Evolutionary conservation across 2,797 vertebrate genomes (phyloP).

Genomic region (Malurus splendens): DNA sequence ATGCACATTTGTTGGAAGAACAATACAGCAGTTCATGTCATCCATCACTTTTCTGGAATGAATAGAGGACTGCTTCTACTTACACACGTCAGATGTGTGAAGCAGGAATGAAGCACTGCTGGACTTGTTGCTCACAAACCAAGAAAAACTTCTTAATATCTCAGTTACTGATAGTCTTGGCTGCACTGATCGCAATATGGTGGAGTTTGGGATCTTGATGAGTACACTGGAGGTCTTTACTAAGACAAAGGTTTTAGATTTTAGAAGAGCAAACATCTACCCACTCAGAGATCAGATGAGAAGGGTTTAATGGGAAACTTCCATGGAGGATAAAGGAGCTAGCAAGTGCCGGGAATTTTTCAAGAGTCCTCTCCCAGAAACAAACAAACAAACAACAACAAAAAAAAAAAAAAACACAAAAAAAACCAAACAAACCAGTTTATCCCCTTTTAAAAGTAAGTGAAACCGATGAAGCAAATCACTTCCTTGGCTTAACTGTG

Average conservation of each 20-base stretch:
- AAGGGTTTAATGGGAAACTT: rapidly evolving
- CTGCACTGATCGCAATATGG: not conserved
- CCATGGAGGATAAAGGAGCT: not conserved
- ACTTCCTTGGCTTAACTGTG: not conserved
- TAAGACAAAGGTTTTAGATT: not conserved
- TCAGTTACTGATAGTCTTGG: not conserved
- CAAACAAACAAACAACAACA: not conserved
- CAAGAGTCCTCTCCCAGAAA: not conserved
- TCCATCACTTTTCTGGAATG: not conserved
- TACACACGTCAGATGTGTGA: not conserved
- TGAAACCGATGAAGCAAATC: not conserved
- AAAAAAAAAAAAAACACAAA: too few relatives aligned
- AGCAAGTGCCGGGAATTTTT: not conserved
- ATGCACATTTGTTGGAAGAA: not conserved
- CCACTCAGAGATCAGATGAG: not conserved
- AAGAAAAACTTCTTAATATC: too few relatives aligned
- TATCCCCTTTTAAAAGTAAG: not conserved
- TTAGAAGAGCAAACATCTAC: not conserved
- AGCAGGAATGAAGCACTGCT: not conserved
- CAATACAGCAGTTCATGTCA: not conserved
- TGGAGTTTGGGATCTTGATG: not conserved
- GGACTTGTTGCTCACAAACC: not conserved
- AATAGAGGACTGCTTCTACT: not conserved
- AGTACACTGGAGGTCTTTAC: not conserved
- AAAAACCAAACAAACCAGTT: not conserved